Evolutionary conservation across 2,888 invertebrate species (phyloP), one percentile per base, ranked within the genome.

Genomic region (Arenicola marina): DNA sequence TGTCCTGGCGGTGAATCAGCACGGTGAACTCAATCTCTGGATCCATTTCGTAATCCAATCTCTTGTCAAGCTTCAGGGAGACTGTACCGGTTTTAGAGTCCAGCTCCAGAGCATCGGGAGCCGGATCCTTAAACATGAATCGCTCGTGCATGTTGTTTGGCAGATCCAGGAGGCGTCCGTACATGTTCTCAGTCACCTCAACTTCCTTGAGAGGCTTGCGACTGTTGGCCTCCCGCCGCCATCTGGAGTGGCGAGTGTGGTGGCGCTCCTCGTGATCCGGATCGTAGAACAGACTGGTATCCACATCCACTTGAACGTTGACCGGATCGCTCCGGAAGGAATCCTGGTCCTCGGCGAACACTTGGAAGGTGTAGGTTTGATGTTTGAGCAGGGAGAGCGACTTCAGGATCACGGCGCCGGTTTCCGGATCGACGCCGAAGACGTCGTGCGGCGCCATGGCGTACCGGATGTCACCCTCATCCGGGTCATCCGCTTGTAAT

Each of bases 1-100:
- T 59, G 31, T 63, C 60, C 29, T 56, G 29, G 7, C 58, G 33
- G 0, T 75, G 74, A 38, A 75, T 72, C 58, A 74, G 72, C n/a
- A 79, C 66, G 4, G 62, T 64, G 33, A 79, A 69, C 38, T 73
- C 46, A 56, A 69, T 61, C 68, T 66, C 63, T 72, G 73, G 31
- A 48, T 63, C 93, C 85, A 93, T 93, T 87, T 96, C 95, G 74
- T 73, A 79, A 67, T 94, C 94, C 63, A 79, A 53, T n/a, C 55
- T 63, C 32, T 67, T 46, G 28, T 56, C 62, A 4, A 51, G 34
- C 46, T 54, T 58, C 56, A 68, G 59, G 7, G 62, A 46, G n/a
- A 70, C 57, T 3, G 51, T 51, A 21, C 70, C 70, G 11, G 59
- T 61, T 21, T 56, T 38, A 15, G 46, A 56, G 53, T 66, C 58